Conservation (phyloP, 2,888 invertebrate species). For the Coremacera marginata region DNA sequence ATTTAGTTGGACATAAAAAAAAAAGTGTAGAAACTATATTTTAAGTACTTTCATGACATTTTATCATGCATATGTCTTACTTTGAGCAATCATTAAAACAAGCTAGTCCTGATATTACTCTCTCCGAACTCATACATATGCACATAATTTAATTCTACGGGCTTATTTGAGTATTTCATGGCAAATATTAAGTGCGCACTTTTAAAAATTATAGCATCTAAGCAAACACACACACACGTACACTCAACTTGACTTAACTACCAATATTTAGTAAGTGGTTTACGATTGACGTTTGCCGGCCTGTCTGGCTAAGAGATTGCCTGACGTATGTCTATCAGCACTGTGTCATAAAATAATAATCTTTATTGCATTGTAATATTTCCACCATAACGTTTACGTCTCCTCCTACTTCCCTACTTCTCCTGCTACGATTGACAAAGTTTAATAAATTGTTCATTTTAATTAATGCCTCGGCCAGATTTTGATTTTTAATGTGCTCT, state of each 20-base stretch:
- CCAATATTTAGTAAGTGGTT: not conserved
- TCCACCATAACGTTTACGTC: constrained; percentile 4
- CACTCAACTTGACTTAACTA: not conserved
- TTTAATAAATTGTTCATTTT: constrained; percentile 24
- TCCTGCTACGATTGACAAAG: constrained; percentile 19
- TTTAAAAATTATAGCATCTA: constrained; percentile 24
- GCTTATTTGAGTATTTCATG: constrained; percentile 2
- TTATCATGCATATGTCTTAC: too few species aligned
- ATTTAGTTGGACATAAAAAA: too few species aligned
- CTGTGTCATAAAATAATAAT: constrained; percentile 24
- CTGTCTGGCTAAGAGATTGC: not conserved
- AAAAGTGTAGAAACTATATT: too few species aligned
- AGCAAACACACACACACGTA: not conserved
- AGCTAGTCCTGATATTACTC: too few species aligned
- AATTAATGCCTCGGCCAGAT: constrained; percentile 16
- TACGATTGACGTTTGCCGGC: constrained; percentile 2
- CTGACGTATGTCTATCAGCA: constrained; percentile 11
- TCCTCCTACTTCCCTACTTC: not conserved
- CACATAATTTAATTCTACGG: not conserved
- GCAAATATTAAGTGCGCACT: constrained; percentile 21
- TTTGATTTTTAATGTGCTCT: constrained; percentile 12
- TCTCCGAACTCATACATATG: not conserved
- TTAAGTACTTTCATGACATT: too few species aligned
- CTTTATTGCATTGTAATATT: constrained; percentile 22
- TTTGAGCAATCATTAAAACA: too few species aligned